phyloP scores from a whole-genome alignment of 2,888 invertebrate species.

The Melanargia galathea region DNA sequence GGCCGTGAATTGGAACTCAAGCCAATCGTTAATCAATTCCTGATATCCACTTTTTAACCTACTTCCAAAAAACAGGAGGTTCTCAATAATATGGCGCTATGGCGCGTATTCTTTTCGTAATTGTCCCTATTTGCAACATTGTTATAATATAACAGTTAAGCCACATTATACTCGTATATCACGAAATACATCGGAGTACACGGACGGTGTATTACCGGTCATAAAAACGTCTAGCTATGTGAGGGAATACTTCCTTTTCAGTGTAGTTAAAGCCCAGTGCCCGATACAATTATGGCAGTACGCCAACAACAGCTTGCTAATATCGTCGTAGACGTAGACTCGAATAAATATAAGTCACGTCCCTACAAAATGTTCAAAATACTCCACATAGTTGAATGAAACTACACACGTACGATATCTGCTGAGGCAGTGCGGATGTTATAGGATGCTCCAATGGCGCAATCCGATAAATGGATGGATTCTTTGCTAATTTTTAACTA shows the following conservation, averaged over 20 bases:
- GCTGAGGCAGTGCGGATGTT: constrained; percentile 51
- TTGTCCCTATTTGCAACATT: constrained; percentile 1
- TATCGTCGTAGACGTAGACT: constrained; percentile 52
- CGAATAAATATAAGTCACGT: constrained; percentile 65
- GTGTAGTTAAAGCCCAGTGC: constrained; percentile 55
- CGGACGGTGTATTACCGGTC: constrained; percentile 53
- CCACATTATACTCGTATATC: constrained; percentile 4
- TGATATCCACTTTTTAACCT: no score
- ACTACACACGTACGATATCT: constrained; percentile 40
- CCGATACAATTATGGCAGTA: constrained; percentile 66
- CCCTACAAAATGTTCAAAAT: constrained; percentile 62
- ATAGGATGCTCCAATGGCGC: constrained; percentile 19
- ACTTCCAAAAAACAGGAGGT: no score
- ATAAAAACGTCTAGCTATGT: constrained; percentile 67
- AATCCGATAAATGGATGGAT: not conserved
- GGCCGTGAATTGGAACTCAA: no score
- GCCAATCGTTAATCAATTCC: no score
- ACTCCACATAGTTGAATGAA: constrained; percentile 34
- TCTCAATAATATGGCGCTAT: no score
- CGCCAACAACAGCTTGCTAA: constrained; percentile 68
- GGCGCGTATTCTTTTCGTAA: not conserved
- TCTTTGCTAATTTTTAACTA: constrained; percentile 3
- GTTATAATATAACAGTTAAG: not conserved
- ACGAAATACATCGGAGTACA: constrained; percentile 47
- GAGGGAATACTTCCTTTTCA: constrained; percentile 62